These are phyloP conservation scores for Nothura maculosa DNA, from an alignment of 2,797 vertebrate species.

Conservation along the genomic window DNA sequence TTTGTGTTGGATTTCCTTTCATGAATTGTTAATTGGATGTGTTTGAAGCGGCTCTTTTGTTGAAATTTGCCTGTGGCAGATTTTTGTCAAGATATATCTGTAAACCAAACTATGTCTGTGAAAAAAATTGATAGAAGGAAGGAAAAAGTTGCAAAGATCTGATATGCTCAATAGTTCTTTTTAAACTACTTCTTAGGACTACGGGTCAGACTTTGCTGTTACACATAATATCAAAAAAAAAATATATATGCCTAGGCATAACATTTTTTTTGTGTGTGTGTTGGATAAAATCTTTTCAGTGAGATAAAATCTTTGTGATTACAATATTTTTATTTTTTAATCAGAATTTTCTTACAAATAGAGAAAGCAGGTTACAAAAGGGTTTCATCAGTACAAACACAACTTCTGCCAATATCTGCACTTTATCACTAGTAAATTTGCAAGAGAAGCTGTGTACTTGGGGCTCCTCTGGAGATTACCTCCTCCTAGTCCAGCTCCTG, in stretches of 20 bases:
- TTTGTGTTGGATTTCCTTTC: conserved; percentile 49
- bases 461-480: not conserved
- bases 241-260: conserved; percentile 36
- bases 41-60: conserved; percentile 62
- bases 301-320: conserved; percentile 62
- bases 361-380: not conserved
- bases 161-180: conserved; percentile 28
- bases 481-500: not conserved
- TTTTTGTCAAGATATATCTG: conserved; percentile 51
- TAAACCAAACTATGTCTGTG: not conserved
- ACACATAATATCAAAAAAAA: conserved; percentile 50
- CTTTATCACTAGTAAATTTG: conserved; percentile 1
- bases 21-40: conserved; percentile 61
- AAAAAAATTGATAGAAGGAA: conserved; percentile 8
- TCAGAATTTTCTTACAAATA: conserved; percentile 53
- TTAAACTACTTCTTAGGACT: conserved; percentile 18
- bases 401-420: not conserved
- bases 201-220: conserved; percentile 25
- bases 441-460: not conserved
- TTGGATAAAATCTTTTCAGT: conserved; percentile 50
- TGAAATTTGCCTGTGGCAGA: conserved; percentile 51
- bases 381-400: not conserved
- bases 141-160: conserved; percentile 19
- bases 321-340: conserved; percentile 54
- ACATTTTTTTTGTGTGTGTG: conserved; percentile 29